Conservation (phyloP, 2,888 invertebrate species). For the Patella ulyssiponensis region DNA sequence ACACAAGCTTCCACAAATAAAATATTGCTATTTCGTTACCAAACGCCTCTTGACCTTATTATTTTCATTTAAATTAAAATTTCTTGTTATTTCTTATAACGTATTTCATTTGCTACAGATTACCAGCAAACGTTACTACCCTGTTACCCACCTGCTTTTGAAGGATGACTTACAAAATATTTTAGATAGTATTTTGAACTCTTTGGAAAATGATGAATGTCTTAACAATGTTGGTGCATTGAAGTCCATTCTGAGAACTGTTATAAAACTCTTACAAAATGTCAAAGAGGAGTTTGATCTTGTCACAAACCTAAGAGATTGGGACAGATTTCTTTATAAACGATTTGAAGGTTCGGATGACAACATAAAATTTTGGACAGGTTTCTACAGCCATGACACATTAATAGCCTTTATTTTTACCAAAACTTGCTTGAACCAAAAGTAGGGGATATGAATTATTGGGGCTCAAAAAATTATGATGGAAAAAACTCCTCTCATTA, state of each 20-base stretch:
- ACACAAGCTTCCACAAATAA: no score
- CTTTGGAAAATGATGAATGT: not conserved
- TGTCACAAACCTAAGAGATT: not conserved
- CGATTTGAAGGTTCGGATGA: not conserved
- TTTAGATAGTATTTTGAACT: not conserved
- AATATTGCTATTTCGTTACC: no score
- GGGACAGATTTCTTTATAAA: not conserved
- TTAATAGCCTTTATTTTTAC: not conserved
- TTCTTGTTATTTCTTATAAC: no score
- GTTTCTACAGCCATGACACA: not conserved
- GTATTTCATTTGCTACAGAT: not conserved
- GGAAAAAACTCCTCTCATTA: not conserved
- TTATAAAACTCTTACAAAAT: not conserved
- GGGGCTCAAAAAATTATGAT: not conserved
- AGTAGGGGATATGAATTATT: not conserved
- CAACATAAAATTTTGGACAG: not conserved
- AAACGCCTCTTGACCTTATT: no score
- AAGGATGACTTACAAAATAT: not conserved
- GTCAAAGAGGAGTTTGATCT: not conserved
- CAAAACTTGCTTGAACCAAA: not conserved
- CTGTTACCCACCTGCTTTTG: not conserved
- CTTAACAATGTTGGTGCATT: not conserved
- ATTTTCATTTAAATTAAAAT: no score
- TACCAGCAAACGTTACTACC: not conserved
- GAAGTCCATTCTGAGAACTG: not conserved